Evolutionary conservation across 1,140 invertebrate genomes (phyloP), one percentile per base, ranked within the genome.

Genomic region (Paramacrobiotus metropolitanus): DNA sequence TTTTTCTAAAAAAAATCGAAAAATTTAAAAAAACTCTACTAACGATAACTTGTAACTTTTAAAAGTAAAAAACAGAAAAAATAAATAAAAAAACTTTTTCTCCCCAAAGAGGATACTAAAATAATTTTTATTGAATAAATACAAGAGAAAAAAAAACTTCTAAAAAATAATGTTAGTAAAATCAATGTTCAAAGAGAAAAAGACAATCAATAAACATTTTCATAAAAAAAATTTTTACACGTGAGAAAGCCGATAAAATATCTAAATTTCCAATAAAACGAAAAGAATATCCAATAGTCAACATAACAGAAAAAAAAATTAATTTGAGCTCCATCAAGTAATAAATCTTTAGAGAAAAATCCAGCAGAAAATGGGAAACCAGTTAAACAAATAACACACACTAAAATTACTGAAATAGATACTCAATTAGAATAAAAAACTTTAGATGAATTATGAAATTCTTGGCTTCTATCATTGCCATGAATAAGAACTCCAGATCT

Each of bases 11-110:
- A 71, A 67, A 29, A 65, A 64, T 64, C 67, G 63, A 2, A 68
- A 64, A 24, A 65, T 64, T 44, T 55, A 63, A 66, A 73, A 68
- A 68, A 40, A 65, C 64, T 64, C 44, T 55, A 65, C 66, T 65
- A 66, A 68, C n/a, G n/a, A 40, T 40, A 40, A 40, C 9, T n/a
- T 40, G n/a, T 15, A 40, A 40, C 34, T 65, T 69, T 68, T 71
- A 73, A 55, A 68, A 31, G 62, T 70, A 67, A 29, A 65, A 64
- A 64, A 67, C 62, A 3, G 68, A 64, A 21, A 64, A 64, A 48
- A 59, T 64, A 66, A 73, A 68, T 67, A 65, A 65, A 64, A 44
- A 59, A 65, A 65, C 64, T 66, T 67, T 66, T 72, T 74, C 66
- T 75, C 74, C 31, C 66, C 65, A 24, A 66, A 63, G 65, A 60